Evolutionary conservation across 2,888 invertebrate genomes (phyloP), one percentile per base, ranked within the genome.

Genomic region (Ormyrus pomaceus): DNA sequence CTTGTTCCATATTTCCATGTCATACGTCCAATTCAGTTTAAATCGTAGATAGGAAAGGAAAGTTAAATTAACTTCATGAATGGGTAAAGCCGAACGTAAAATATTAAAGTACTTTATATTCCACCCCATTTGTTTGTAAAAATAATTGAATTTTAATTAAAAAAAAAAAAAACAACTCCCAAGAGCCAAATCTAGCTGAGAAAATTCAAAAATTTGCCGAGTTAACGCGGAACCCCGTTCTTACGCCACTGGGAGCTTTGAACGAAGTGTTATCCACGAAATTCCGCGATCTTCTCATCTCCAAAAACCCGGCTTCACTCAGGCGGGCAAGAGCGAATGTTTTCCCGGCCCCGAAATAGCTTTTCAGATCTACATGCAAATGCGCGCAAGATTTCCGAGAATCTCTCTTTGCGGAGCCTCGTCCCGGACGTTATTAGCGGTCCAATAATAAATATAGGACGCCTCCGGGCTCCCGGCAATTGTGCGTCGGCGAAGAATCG

Each of bases 371-470:
- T 58, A 51, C 62, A 53, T 65, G 48, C 34, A 51, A 53, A 72
- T 59, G 9, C n/a, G 48, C 69, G 34, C 9, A 11, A 13, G 56
- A 53, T 71, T 59, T 55, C 65, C 59, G 11, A 70, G 74, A 65
- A 69, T 34, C 61, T 46, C 19, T 19, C 59, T n/a, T 19, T 4
- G 34, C 34, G 34, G 34, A 34, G 34, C 34, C 34, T 34, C 62
- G 48, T 59, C 72, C 19, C n/a, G 6, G 13, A 55, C 50, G 62
- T 64, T 74, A 74, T 79, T 79, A 74, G 69, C 45, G 9, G 58
- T 79, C 64, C 69, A 79, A 74, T 79, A 79, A 79, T 58, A 62
- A 74, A 79, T 74, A 64, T 51, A 58, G 59, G 50, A 48, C 59
- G 48, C 51, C 48, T 46, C 46, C 46, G 48, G 0, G 6, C n/a